Percentiles rank a stretch among this genome's conserved stretches.
Conservation (phyloP, 2,113 vertebrate genomes). For the Ceyx margarethae region DNA sequence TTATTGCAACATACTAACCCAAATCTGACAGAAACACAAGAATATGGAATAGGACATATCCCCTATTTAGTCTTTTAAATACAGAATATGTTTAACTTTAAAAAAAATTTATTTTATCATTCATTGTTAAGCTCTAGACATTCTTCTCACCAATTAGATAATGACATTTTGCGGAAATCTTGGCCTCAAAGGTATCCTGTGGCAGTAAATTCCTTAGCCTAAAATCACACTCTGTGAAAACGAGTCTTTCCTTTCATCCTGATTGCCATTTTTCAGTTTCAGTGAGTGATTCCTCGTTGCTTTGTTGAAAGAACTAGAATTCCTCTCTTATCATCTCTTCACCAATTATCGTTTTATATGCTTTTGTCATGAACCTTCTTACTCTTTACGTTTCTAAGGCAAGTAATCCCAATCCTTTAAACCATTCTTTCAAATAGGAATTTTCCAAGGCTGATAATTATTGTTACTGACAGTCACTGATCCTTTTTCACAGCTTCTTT, state of each 20-base stretch:
- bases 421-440: background rate
- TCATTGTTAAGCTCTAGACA: background rate
- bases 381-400: background rate
- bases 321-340: background rate
- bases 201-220: background rate
- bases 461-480: background rate
- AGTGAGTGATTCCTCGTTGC: background rate
- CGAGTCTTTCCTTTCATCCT: background rate
- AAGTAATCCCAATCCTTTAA: conserved; percentile 16
- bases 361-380: conserved; percentile 1
- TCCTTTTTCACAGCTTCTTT: background rate
- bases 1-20: background rate
- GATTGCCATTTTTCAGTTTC: background rate
- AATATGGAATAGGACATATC: background rate
- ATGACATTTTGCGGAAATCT: background rate
- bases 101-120: background rate
- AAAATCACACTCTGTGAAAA: background rate
- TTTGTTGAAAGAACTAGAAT: background rate
- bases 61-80: background rate
- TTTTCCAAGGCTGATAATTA: background rate
- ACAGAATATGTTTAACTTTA: background rate
- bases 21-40: background rate
- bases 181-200: background rate
- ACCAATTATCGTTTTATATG: background rate
- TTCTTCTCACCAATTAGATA: background rate